These are phyloP conservation scores for Phoxinus dragarum DNA, from an alignment of 2,797 vertebrate genomes.

Conservation along the genomic window DNA sequence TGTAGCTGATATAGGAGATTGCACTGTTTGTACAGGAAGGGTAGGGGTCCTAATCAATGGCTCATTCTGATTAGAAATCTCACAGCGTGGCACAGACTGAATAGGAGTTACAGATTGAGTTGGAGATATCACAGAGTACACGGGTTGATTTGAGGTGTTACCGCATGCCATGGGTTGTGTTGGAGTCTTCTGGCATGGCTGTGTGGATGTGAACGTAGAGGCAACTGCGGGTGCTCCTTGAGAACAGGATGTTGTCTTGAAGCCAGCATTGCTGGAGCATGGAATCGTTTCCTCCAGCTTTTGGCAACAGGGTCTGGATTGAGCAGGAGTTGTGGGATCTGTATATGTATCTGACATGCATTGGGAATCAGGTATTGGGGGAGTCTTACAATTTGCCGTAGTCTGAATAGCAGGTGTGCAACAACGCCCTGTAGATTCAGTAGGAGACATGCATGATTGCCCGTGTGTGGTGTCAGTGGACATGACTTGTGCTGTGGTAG, in stretches of 20 bases:
- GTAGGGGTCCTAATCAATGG: background rate
- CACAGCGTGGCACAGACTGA: conserved; percentile 24
- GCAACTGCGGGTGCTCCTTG: conserved; percentile 19
- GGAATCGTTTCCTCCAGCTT: conserved; percentile 8
- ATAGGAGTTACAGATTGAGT: conserved; percentile 23
- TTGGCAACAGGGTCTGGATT: conserved; percentile 9
- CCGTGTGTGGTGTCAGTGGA: background rate
- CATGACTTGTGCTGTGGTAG: conserved; percentile 16
- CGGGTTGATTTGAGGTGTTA: conserved; percentile 36
- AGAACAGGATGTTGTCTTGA: conserved; percentile 21
- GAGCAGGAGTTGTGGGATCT: background rate
- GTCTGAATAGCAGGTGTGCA: conserved; percentile 28
- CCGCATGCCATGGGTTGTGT: conserved; percentile 9
- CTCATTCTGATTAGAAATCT: conserved; percentile 16
- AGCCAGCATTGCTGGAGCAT: conserved; percentile 6
- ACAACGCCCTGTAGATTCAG: background rate
- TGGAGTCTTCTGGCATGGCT: conserved; percentile 2
- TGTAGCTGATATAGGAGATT: background rate
- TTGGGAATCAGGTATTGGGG: background rate
- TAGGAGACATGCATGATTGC: conserved; percentile 12
- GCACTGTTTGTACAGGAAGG: conserved; percentile 3
- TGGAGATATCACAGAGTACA: conserved; percentile 35
- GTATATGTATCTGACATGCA: conserved; percentile 5
- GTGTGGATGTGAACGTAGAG: background rate
- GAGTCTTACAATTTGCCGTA: conserved; percentile 19